Percentiles rank a stretch among this genome's conserved stretches.
Conservation (phyloP, 2,888 invertebrate genomes). For the Ennomos fuscantarius region DNA sequence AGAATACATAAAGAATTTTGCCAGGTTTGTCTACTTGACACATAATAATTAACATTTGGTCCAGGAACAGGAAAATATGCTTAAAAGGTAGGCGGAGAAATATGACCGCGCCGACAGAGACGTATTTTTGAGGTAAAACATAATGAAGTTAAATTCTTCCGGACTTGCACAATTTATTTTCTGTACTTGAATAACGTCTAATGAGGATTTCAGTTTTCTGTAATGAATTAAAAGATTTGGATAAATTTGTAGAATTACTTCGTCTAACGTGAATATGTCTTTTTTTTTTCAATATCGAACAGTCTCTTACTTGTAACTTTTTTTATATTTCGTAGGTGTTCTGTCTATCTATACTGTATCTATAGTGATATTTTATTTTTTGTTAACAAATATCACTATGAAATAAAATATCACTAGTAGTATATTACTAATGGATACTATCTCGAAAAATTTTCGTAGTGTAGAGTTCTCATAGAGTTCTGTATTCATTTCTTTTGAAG, state of each 20-base stretch:
- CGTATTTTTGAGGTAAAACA: conserved; percentile 34
- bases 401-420: too few species aligned
- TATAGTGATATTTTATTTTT: too few species aligned
- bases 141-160: conserved; percentile 34
- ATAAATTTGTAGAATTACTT: conserved; percentile 15
- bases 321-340: too few species aligned
- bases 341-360: too few species aligned
- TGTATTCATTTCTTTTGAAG: background rate
- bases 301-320: too few species aligned
- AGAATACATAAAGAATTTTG: conserved; percentile 63
- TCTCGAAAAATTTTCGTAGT: background rate
- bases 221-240: conserved; percentile 21
- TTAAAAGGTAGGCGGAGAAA: conserved; percentile 40
- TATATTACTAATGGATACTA: background rate
- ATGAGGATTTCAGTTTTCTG: conserved; percentile 19
- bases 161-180: conserved; percentile 27
- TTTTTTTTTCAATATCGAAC: too few species aligned
- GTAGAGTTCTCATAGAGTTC: background rate
- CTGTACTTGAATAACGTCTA: conserved; percentile 23
- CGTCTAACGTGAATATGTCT: too few species aligned
- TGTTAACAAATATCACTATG: too few species aligned
- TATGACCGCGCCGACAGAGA: conserved; percentile 41
- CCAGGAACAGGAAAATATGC: conserved; percentile 51
- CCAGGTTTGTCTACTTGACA: conserved; percentile 29
- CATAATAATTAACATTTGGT: conserved; percentile 65